Evolutionary conservation across 2,797 vertebrate genomes (phyloP), one percentile per base, ranked within the genome.

Genomic region (Peromyscus nudipes): DNA sequence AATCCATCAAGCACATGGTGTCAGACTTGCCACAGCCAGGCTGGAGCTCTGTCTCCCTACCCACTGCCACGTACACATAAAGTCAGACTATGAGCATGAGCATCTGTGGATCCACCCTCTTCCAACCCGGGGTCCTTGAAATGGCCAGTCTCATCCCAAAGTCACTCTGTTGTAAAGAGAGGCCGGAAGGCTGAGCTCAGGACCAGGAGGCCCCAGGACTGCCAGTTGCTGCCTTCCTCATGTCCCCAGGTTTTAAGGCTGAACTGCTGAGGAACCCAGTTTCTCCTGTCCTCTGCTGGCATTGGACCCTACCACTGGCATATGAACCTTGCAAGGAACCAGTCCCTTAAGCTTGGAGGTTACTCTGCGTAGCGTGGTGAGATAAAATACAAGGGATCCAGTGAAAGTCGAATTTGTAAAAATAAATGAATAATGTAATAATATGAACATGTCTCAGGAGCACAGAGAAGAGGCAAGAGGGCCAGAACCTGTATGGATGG

Each of bases 351-450:
- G 21, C 25, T 52, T 80, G 21, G 52, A 7, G n/a, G 9, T 84
- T 67, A 62, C 43, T 37, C n/a, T 86, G 34, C 6, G 9, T 64
- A 64, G 64, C 3, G 5, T n/a, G 40, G 13, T 65, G 40, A 94
- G 64, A 34, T 71, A 46, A 94, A 87, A 89, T 34, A 62, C 14
- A 84, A 43, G 55, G 19, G 10, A 13, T 43, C 27, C 17, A 46
- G 16, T 89, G 77, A n/a, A 87, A 92, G 49, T 2, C 27, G 23
- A 73, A 87, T 91, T 86, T 86, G 79, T 84, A 29, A 79, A 76
- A 76, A 31, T 71, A 85, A 88, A 84, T 2, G 60, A 62, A 57
- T 86, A 34, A 80, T 71, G 69, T n/a, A 60, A 67, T 81, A 77
- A n/a, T 23, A 4, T 31, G 43, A 21, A 8, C 27, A 17, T 64